Conservation (phyloP, 2,113 vertebrate species). For the Lipotes vexillifer region DNA sequence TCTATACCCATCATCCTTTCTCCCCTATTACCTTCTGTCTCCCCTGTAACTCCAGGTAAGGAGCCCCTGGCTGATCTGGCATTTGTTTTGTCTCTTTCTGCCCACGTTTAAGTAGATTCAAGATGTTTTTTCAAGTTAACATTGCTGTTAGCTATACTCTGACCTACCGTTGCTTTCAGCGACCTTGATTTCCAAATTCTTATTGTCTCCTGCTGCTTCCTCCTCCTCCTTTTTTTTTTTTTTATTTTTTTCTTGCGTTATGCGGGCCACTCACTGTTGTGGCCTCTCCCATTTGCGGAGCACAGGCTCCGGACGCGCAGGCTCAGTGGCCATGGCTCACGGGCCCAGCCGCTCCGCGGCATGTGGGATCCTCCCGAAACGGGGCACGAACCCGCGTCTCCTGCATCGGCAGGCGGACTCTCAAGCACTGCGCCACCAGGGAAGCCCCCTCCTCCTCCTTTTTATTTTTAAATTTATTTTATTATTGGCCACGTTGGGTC, state of each 20-base stretch:
- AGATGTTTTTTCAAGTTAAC: not conserved
- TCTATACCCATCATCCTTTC: not conserved
- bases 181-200: not conserved
- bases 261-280: no score
- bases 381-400: no score
- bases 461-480: no score
- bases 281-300: no score
- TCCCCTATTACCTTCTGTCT: not conserved
- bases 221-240: not conserved
- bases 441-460: not conserved
- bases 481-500: no score
- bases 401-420: no score
- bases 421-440: no score
- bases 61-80: not conserved
- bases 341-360: no score
- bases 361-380: no score
- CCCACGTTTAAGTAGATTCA: not conserved
- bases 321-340: no score
- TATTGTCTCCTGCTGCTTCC: not conserved
- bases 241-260: no score
- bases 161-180: not conserved
- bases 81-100: not conserved
- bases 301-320: no score
- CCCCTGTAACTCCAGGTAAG: not conserved
- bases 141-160: not conserved